These are phyloP conservation scores for Ennomos quercinarius DNA, from an alignment of 2,888 invertebrate genomes.

Conservation along the genomic window DNA sequence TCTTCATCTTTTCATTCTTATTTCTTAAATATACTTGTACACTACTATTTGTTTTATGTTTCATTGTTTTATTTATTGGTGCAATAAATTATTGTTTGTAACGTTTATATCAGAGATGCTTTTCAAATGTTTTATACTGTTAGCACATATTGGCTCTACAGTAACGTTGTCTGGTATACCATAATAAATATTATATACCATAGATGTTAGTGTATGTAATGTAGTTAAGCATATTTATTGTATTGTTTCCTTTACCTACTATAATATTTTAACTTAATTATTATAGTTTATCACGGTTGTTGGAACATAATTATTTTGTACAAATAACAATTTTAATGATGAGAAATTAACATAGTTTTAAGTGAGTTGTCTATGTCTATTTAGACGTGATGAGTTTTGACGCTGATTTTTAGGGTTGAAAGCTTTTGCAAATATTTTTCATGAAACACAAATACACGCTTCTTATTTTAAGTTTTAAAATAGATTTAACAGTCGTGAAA, in stretches of 20 bases:
- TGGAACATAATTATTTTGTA: slow-evolving; percentile 83
- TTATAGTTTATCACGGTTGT: slow-evolving; percentile 81
- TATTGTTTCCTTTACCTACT: slow-evolving; percentile 67
- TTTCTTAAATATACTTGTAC: slow-evolving; percentile 1
- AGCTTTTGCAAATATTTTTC: slow-evolving; percentile 51
- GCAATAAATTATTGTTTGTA: slow-evolving; percentile 62
- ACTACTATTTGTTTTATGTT: slow-evolving; percentile 15
- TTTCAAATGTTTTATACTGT: slow-evolving; percentile 60
- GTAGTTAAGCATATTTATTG: slow-evolving; percentile 72
- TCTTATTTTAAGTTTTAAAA: slow-evolving; percentile 49
- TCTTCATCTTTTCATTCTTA: slow-evolving; percentile 20
- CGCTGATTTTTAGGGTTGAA: slow-evolving; percentile 47
- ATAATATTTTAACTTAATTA: slow-evolving; percentile 75
- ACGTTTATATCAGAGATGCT: slow-evolving; percentile 50
- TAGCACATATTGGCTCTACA: slow-evolving; percentile 54
- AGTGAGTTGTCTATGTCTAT: slow-evolving; percentile 50
- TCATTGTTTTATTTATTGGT: slow-evolving; percentile 67
- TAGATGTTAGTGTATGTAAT: slow-evolving; percentile 39
- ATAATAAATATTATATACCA: slow-evolving; percentile 32
- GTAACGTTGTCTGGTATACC: slow-evolving; percentile 60
- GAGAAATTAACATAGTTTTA: slow-evolving; percentile 75
- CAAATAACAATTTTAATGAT: slow-evolving; percentile 81
- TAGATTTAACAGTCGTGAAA: slow-evolving; percentile 51
- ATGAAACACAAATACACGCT: slow-evolving; percentile 42
- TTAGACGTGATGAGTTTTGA: slow-evolving; percentile 27